Conservation (phyloP, 2,888 invertebrate genomes). For the Drosophila macrospina region DNA sequence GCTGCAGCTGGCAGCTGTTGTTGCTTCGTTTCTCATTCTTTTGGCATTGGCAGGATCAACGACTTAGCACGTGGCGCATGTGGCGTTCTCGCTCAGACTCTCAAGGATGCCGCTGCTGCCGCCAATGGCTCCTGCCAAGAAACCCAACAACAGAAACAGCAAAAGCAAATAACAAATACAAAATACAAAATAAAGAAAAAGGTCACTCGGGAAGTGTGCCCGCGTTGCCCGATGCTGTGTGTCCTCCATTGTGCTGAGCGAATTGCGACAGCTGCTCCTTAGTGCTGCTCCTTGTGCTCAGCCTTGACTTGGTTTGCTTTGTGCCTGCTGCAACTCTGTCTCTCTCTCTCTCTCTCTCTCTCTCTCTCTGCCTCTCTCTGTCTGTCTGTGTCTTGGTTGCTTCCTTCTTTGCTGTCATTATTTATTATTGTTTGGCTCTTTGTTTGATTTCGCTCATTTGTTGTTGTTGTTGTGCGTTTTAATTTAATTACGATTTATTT, state of each 20-base stretch:
- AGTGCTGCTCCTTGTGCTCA: constrained; percentile 16
- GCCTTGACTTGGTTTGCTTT: constrained; percentile 32
- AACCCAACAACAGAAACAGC: constrained; percentile 17
- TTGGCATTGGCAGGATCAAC: constrained; percentile 70
- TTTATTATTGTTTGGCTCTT: constrained; percentile 72
- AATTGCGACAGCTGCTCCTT: constrained; percentile 61
- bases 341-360: constrained; percentile 3
- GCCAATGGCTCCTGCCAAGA: constrained; percentile 66
- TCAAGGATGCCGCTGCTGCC: constrained; percentile 17
- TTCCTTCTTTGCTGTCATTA: constrained; percentile 63
- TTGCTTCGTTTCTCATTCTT: constrained; percentile 21
- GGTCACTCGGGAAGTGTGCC: constrained; percentile 79
- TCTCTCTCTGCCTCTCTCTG: not conserved
- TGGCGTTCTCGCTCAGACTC: constrained; percentile 57
- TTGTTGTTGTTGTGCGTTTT: constrained; percentile 72
- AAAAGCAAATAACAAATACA: too few relatives aligned
- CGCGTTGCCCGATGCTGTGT: constrained; percentile 37
- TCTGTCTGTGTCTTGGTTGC: constrained; percentile 17
- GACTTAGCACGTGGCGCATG: constrained; percentile 79
- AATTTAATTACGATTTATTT: constrained; percentile 78
- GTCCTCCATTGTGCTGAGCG: constrained; percentile 49
- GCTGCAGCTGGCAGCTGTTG: constrained; percentile 59
- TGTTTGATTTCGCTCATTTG: constrained; percentile 65
- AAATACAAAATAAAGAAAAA: constrained; percentile 54
- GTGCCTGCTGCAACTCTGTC: constrained; percentile 16